Evolutionary conservation across 2,888 invertebrate species (phyloP).

Genomic region (Uloborus plumipes): DNA sequence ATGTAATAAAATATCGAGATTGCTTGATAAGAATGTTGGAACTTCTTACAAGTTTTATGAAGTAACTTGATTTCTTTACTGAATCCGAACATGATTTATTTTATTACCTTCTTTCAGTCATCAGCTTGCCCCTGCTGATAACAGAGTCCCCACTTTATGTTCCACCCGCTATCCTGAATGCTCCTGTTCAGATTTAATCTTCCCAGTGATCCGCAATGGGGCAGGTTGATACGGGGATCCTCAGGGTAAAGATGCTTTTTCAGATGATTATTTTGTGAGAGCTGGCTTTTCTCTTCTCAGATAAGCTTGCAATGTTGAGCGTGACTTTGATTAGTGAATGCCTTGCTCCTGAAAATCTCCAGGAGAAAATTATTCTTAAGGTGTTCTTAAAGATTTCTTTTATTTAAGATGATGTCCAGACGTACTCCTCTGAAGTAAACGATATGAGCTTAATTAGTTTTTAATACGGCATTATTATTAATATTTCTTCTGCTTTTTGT

Average conservation of each 20-base stretch:
- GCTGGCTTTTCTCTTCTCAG: conserved; percentile 9
- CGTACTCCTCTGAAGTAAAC: no score
- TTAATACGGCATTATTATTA: no score
- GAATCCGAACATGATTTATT: conserved; percentile 26
- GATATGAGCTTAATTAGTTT: no score
- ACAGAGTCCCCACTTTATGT: conserved; percentile 28
- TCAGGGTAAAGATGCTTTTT: conserved; percentile 39
- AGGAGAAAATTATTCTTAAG: no score
- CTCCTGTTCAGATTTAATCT: conserved; percentile 41
- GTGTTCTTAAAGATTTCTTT: no score
- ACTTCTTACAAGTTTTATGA: background rate
- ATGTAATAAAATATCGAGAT: no score
- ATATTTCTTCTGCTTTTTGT: no score
- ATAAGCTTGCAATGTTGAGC: background rate
- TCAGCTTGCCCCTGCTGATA: conserved; percentile 15
- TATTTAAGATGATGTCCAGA: no score
- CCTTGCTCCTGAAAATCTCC: no score
- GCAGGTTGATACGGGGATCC: conserved; percentile 28
- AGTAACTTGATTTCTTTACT: background rate
- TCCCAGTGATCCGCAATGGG: conserved; percentile 14
- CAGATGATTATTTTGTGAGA: conserved; percentile 33
- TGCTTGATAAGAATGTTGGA: no score
- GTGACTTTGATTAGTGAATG: no score
- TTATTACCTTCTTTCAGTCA: background rate
- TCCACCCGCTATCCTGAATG: conserved; percentile 8